A percentile compares a stretch with the other conserved stretches of the same genome.
These are phyloP conservation scores for Lacerta viridis DNA, from an alignment of 2,797 vertebrate genomes.

Conservation along the genomic window DNA sequence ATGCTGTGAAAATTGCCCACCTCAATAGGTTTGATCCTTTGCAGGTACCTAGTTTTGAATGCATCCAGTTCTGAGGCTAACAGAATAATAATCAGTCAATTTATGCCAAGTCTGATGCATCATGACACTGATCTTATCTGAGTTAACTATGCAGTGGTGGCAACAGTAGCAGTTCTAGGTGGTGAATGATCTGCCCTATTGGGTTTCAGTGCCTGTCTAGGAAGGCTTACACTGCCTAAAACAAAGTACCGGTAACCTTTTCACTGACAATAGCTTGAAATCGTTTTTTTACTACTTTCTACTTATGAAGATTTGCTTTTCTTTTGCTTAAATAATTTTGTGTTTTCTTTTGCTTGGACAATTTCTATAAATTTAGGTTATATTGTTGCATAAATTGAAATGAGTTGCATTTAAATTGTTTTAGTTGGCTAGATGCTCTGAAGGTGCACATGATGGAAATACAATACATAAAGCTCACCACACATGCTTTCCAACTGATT, in stretches of 20 bases:
- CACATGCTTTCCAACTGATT: too few relatives aligned
- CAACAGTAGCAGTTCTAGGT: neutral
- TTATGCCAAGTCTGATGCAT: neutral
- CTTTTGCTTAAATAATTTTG: too few relatives aligned
- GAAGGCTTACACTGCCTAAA: neutral
- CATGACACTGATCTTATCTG: neutral
- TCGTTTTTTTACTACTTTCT: neutral
- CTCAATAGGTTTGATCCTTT: too few relatives aligned
- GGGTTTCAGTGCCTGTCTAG: neutral
- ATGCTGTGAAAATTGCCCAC: neutral
- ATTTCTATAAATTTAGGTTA: neutral
- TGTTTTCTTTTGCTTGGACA: too few relatives aligned
- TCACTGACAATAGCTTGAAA: neutral
- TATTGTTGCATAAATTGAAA: neutral
- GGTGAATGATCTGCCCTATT: neutral
- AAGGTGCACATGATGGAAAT: neutral
- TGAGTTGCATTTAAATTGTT: neutral
- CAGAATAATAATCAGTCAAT: neutral
- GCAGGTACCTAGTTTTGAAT: neutral
- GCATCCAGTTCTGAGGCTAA: too few relatives aligned
- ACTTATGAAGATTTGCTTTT: neutral
- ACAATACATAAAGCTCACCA: neutral
- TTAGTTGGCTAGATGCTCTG: neutral
- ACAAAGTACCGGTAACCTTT: neutral
- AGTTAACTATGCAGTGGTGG: neutral